A percentile compares a stretch with the other conserved stretches of the same genome.
Evolutionary conservation across 2,888 invertebrate genomes (phyloP).

Genomic region (Macroteleia sp.): DNA sequence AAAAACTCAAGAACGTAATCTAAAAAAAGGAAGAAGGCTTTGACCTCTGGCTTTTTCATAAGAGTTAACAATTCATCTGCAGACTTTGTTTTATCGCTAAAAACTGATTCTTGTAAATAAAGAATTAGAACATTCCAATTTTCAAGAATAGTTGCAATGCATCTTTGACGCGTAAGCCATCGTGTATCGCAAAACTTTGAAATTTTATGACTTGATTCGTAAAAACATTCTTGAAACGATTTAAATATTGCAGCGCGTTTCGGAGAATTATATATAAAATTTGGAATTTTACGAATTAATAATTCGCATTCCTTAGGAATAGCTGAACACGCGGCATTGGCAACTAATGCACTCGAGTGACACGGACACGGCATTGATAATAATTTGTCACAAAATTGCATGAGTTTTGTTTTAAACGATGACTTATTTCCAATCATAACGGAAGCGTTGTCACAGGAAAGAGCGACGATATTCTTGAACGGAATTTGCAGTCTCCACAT

Average conservation of each 20-base stretch:
- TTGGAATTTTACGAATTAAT: neutral
- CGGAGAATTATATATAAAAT: neutral
- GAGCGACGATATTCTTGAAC: conserved; percentile 19
- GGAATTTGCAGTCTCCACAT: conserved; percentile 9
- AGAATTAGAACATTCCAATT: neutral
- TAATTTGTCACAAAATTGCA: neutral
- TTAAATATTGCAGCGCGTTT: conserved; percentile 3
- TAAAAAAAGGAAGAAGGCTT: neutral
- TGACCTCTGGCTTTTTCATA: neutral
- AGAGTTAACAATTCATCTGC: neutral
- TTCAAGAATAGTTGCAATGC: neutral
- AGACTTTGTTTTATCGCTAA: neutral
- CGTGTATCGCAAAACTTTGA: neutral
- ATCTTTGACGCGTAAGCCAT: neutral
- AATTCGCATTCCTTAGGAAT: conserved; percentile 22
- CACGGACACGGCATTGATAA: conserved; percentile 15
- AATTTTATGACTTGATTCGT: neutral
- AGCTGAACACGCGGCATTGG: conserved; percentile 16
- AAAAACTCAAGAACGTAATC: neutral
- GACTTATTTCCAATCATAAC: conserved; percentile 11
- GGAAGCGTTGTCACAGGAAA: conserved; percentile 18
- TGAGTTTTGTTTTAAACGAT: conserved; percentile 53
- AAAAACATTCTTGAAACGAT: neutral
- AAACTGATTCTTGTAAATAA: neutral
- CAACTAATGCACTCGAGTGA: neutral